phyloP scores from a whole-genome alignment of 2,797 vertebrate species.

The Trachops cirrhosus region DNA sequence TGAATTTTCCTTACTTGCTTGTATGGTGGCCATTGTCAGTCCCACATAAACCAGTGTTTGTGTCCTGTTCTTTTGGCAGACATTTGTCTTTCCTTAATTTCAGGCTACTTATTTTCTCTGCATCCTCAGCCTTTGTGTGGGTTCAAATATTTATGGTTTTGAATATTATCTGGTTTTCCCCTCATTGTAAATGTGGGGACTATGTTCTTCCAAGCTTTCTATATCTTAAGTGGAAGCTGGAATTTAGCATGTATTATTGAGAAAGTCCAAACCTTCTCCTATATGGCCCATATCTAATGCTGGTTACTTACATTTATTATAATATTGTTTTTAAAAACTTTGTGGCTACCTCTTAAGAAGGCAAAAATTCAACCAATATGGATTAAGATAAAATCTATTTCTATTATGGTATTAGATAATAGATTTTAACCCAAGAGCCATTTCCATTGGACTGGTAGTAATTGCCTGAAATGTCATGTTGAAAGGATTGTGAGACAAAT shows the following conservation, averaged over 20 bases:
- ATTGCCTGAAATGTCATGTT: neutral
- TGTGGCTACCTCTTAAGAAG: neutral
- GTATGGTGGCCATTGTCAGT: neutral
- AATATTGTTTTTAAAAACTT: slow-evolving; percentile 31
- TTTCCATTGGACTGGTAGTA: neutral
- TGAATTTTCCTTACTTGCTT: neutral
- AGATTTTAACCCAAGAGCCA: neutral
- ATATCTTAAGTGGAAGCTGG: neutral
- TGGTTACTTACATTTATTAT: slow-evolving; percentile 10
- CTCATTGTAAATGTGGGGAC: neutral
- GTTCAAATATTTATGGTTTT: slow-evolving; percentile 14
- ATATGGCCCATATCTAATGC: neutral
- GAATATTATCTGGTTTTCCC: neutral
- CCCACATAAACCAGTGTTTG: neutral
- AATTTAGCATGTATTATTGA: neutral
- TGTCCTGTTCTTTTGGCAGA: neutral
- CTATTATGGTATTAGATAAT: neutral
- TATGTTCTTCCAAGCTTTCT: neutral
- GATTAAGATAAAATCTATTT: neutral
- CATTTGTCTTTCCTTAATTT: neutral
- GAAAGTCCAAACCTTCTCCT: slow-evolving; percentile 22
- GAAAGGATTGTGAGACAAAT: neutral
- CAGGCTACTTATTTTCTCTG: neutral
- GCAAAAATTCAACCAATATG: neutral
- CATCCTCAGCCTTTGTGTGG: neutral